Conservation (phyloP, 2,888 invertebrate species). For the Epinotia ramella region DNA sequence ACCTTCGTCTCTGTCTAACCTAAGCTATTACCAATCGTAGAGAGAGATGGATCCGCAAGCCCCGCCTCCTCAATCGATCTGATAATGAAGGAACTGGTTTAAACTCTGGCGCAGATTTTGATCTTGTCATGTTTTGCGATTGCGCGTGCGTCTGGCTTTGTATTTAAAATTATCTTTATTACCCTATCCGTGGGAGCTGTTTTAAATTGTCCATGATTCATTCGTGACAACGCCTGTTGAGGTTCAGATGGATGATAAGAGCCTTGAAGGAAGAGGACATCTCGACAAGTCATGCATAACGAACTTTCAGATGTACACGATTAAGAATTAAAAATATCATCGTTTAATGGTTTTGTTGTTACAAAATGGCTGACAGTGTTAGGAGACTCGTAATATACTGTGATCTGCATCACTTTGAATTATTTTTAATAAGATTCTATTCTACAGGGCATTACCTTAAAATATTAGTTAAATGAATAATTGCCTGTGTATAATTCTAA, state of each 20-base stretch:
- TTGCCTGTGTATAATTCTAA: too few relatives aligned
- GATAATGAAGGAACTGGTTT: conserved; percentile 45
- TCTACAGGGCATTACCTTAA: too few relatives aligned
- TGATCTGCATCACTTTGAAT: too few relatives aligned
- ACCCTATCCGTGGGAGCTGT: conserved; percentile 40
- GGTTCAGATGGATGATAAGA: conserved; percentile 7
- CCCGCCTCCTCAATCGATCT: conserved; percentile 47
- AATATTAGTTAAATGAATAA: too few relatives aligned
- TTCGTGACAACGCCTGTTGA: conserved; percentile 30
- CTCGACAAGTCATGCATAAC: conserved; percentile 37
- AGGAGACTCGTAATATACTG: too few relatives aligned
- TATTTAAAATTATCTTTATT: conserved; percentile 46
- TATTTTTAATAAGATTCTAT: too few relatives aligned
- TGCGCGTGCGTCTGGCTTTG: conserved; percentile 41
- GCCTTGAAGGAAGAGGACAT: background rate
- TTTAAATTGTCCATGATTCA: conserved; percentile 34
- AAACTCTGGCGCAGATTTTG: conserved; percentile 41
- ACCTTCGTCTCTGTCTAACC: conserved; percentile 38
- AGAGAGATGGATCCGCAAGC: conserved; percentile 40
- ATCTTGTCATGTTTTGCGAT: conserved; percentile 44
- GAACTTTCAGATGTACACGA: conserved; percentile 19
- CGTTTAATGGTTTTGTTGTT: conserved; percentile 4
- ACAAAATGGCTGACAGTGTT: conserved; percentile 12
- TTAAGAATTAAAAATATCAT: conserved; percentile 25
- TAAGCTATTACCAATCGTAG: background rate